These are phyloP conservation scores for Pampus argenteus DNA, from an alignment of 2,797 vertebrate genomes.

Conservation along the genomic window DNA sequence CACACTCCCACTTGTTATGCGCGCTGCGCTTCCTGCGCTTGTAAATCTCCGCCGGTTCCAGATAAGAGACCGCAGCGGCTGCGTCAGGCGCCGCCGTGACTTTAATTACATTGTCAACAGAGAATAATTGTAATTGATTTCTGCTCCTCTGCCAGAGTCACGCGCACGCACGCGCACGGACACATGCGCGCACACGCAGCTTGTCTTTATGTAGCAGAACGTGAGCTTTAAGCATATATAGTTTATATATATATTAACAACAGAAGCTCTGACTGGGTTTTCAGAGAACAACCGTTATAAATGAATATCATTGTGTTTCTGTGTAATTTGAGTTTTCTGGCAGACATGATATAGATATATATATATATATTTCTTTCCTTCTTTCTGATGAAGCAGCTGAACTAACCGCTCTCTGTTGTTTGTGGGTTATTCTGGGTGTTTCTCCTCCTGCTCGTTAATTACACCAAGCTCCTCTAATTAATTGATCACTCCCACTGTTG, in stretches of 20 bases:
- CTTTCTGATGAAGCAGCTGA: conserved; percentile 8
- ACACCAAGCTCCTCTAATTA: conserved; percentile 72
- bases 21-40: conserved; percentile 47
- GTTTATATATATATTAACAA: too few species aligned
- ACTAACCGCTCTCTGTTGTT: too few species aligned
- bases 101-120: conserved; percentile 98
- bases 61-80: conserved; percentile 74
- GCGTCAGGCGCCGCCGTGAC: conserved; percentile 78
- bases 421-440: conserved; percentile 18
- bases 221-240: neutral
- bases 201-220: neutral
- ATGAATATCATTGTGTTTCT: neutral
- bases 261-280: too few species aligned
- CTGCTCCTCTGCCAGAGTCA: conserved; percentile 69
- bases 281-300: neutral
- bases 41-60: conserved; percentile 81
- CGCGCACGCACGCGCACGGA: conserved; percentile 10
- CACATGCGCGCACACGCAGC: neutral
- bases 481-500: conserved; percentile 73
- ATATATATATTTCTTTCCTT: too few species aligned
- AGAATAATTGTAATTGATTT: conserved; percentile 98
- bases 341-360: too few species aligned
- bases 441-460: conserved; percentile 76
- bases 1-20: conserved; percentile 41
- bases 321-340: neutral